Evolutionary conservation across 1,140 invertebrate genomes (phyloP), one percentile per base, ranked within the genome.

Genomic region (Orchesella cincta): DNA sequence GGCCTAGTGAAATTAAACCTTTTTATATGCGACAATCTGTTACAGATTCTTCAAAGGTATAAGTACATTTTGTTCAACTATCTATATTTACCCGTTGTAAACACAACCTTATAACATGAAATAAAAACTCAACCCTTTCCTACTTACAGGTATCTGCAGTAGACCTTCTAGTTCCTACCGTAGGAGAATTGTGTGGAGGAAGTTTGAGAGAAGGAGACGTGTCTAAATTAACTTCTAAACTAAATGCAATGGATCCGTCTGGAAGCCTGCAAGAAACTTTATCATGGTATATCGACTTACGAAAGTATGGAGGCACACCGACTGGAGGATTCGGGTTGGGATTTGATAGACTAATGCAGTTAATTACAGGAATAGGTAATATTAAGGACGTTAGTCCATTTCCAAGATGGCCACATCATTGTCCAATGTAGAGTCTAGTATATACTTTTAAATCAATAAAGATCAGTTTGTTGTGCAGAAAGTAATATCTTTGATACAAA

Each of bases 351-450:
- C 91, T 93, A 82, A 84, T 99, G 71, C 94, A 97, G 86, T 89
- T 91, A 57, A 71, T 98, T 1, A 89, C 95, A 64, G 90, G 90
- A 52, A 89, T 95, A 52, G 83, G 86, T 33, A 98, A 96, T 85
- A 97, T 98, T 78, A 95, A 94, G 87, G 97, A 99, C 84, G 92
- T 93, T 12, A 90, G 97, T 83, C 93, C 96, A n/a, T 99, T 98
- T 88, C 96, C 97, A 16, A 88, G 97, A 80, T 96, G 92, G 91
- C 91, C 93, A 57, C 93, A 95, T 84, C 93, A 96, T 84, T 96
- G 94, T 88, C 88, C 87, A 84, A 87, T 94, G 86, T 95, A 88
- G 85, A 46, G n/a, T n/a, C n/a, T n/a, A n/a, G n/a, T n/a, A n/a
- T n/a, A n/a, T n/a, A n/a, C n/a, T n/a, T n/a, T n/a, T n/a, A n/a